Percentiles rank a stretch among this genome's conserved stretches.
phyloP scores from a whole-genome alignment of 2,797 vertebrate genomes.

The Cottoperca gobio region DNA sequence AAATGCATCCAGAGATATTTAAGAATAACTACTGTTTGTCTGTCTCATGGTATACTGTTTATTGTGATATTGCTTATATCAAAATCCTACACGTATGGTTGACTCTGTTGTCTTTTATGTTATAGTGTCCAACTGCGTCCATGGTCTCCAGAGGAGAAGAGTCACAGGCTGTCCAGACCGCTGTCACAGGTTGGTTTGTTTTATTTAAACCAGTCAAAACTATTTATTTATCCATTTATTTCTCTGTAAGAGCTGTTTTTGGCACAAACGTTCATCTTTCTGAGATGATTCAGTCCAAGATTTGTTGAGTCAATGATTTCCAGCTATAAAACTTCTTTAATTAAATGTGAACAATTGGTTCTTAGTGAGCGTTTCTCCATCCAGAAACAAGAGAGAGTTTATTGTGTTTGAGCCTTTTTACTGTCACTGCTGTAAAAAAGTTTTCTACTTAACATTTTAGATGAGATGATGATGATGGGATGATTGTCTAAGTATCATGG shows the following conservation, averaged over 20 bases:
- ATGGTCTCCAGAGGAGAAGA: constrained; percentile 86
- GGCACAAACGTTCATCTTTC: background rate
- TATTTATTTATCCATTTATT: background rate
- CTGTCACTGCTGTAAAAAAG: background rate
- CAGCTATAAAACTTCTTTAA: constrained; percentile 22
- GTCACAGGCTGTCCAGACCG: constrained; percentile 78
- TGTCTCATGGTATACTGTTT: background rate
- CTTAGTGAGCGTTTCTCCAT: background rate
- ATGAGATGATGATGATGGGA: background rate
- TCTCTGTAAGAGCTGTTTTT: background rate
- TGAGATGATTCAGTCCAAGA: background rate
- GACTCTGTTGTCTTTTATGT: constrained; percentile 28
- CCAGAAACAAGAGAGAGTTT: constrained; percentile 3
- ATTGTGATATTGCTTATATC: background rate
- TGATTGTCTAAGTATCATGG: background rate
- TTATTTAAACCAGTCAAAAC: background rate
- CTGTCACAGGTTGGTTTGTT: constrained; percentile 83
- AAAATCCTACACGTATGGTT: background rate
- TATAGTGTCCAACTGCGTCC: constrained; percentile 79
- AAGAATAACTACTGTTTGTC: background rate
- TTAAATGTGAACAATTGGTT: constrained; percentile 15
- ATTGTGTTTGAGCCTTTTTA: background rate
- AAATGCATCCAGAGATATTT: background rate
- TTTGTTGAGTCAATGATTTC: constrained; percentile 1
- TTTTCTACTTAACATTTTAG: background rate